These are phyloP conservation scores for Rynchops niger DNA, from an alignment of 2,113 vertebrate species.

Conservation along the genomic window DNA sequence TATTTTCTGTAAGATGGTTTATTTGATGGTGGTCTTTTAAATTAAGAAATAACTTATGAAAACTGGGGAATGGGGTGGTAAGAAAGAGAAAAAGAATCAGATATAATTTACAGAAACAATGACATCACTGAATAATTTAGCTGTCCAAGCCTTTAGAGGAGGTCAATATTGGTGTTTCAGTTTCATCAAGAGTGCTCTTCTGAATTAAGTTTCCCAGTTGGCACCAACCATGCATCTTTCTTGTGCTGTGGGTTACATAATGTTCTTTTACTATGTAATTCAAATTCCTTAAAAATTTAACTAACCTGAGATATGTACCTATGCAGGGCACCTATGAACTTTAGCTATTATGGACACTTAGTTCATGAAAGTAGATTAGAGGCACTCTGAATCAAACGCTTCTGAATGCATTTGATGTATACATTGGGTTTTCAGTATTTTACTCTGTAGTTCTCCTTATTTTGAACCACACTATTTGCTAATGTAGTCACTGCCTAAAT, in stretches of 20 bases:
- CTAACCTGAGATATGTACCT: neutral
- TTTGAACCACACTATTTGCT: neutral
- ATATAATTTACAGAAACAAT: neutral
- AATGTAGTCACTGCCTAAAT: neutral
- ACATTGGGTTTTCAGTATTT: neutral
- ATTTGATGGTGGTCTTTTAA: neutral
- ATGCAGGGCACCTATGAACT: neutral
- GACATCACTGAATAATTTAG: neutral
- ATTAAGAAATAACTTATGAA: neutral
- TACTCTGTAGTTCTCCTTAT: neutral
- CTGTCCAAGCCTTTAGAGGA: neutral
- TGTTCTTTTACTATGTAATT: neutral
- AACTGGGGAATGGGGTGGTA: fast-evolving
- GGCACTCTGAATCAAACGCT: neutral
- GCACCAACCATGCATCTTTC: neutral
- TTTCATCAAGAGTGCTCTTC: neutral
- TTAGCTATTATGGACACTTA: neutral
- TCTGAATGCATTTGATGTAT: neutral
- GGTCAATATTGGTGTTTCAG: neutral
- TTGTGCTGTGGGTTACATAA: neutral
- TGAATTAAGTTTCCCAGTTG: neutral
- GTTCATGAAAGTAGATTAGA: neutral
- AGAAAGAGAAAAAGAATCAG: neutral
- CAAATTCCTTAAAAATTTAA: neutral
- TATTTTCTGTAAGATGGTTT: too few species aligned